Evolutionary conservation across 30 jellyfish, hydroid and myxozoan species (phyloP).

Genomic region (Clytia hemisphaerica): DNA sequence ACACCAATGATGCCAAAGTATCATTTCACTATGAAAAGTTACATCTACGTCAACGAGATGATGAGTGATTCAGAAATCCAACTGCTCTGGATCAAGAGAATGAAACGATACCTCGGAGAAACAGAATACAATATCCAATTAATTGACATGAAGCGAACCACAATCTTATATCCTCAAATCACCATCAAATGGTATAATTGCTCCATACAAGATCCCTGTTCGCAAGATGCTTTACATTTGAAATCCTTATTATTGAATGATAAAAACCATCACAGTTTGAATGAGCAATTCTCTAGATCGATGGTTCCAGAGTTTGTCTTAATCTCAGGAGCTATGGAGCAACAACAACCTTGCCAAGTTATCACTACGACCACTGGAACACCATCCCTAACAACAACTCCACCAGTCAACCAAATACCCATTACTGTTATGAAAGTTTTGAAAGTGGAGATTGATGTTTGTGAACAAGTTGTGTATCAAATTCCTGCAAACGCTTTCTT

Average conservation of each 20-base stretch:
- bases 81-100: not conserved
- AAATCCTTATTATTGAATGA: not conserved
- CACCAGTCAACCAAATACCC: not conserved
- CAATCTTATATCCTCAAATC: slow-evolving; percentile 13
- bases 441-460: not conserved
- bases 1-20: not conserved
- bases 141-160: not conserved
- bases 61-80: slow-evolving; percentile 16
- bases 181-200: slow-evolving; percentile 54
- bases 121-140: not conserved
- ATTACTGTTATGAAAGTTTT: not conserved
- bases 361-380: not conserved
- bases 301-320: slow-evolving; percentile 88
- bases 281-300: slow-evolving; percentile 51
- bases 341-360: not conserved
- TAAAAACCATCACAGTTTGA: slow-evolving; percentile 22
- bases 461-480: not conserved
- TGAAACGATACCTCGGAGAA: slow-evolving; percentile 11
- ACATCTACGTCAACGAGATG: not conserved
- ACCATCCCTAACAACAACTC: not conserved
- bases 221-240: not conserved
- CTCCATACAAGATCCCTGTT: slow-evolving; percentile 24
- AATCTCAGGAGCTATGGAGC: slow-evolving; percentile 34
- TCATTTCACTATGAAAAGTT: not conserved
- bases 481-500: slow-evolving; percentile 38